Conservation (phyloP, 2,888 invertebrate species). For the Oithona nana region DNA sequence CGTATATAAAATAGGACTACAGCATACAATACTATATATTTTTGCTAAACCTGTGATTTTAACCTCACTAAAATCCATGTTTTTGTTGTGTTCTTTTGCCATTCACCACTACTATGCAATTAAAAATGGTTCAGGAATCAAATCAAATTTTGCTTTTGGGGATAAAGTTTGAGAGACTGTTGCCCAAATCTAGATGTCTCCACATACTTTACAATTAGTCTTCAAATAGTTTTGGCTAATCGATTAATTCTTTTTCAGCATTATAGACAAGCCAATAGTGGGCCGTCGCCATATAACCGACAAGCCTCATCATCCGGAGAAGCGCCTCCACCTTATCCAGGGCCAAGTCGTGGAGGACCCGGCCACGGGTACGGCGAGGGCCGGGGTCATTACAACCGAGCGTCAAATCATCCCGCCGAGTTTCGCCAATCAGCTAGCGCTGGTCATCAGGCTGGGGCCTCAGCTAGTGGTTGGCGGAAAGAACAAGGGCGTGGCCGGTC, state of each 20-base stretch:
- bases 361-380: conserved; percentile 49
- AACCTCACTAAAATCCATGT: no score
- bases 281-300: conserved; percentile 27
- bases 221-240: no score
- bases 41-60: no score
- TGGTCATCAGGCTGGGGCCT: not conserved
- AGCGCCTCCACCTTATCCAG: conserved; percentile 23
- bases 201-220: no score
- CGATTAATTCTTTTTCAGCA: conserved; percentile 20
- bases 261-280: conserved; percentile 22
- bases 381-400: conserved; percentile 41
- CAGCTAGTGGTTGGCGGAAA: not conserved
- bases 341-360: conserved; percentile 32
- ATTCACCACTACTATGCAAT: no score
- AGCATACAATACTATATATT: no score
- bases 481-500: not conserved
- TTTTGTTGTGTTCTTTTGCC: no score
- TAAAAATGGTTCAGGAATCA: no score
- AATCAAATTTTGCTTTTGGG: no score
- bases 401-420: conserved; percentile 20
- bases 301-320: conserved; percentile 26
- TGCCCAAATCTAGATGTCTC: no score
- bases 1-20: no score
- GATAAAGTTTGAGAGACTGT: no score
- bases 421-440: not conserved